phyloP scores from a whole-genome alignment of 2,888 invertebrate species.

The Sacculina carcini region DNA sequence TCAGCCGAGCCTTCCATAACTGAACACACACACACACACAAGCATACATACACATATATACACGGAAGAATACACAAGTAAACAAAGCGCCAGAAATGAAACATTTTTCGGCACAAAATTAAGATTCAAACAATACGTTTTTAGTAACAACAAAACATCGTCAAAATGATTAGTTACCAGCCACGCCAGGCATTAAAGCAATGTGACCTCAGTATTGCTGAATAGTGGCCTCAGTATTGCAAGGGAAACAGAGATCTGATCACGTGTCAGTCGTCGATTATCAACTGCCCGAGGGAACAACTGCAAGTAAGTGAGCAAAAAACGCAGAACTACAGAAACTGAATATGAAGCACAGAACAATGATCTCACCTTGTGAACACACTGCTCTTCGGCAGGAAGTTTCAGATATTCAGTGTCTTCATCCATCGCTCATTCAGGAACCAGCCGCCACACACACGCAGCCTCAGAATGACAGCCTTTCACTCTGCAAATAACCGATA shows the following conservation, averaged over 20 bases:
- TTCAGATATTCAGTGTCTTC: conserved; percentile 14
- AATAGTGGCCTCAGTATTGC: too few relatives aligned
- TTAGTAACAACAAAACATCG: conserved; percentile 5
- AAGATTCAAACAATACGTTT: neutral
- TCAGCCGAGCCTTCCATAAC: conserved; percentile 81
- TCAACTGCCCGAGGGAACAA: too few relatives aligned
- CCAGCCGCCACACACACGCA: neutral
- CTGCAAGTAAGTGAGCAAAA: neutral
- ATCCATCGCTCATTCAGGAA: conserved; percentile 7
- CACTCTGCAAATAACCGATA: neutral
- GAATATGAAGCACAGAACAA: neutral
- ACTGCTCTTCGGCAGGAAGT: conserved; percentile 41
- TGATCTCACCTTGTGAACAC: conserved; percentile 47
- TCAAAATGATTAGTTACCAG: too few relatives aligned
- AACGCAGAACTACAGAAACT: neutral
- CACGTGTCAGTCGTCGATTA: too few relatives aligned
- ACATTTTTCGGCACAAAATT: neutral
- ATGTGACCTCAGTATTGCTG: too few relatives aligned
- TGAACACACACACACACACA: conserved; percentile 17
- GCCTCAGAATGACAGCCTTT: neutral
- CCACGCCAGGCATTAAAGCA: too few relatives aligned
- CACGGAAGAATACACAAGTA: neutral
- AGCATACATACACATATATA: conserved; percentile 2
- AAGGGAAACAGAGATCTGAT: too few relatives aligned
- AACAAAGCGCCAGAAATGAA: neutral